Percentiles rank a stretch among this genome's conserved stretches.
These are phyloP conservation scores for Cremastinae sp. DNA, from an alignment of 2,888 invertebrate genomes.

Conservation along the genomic window DNA sequence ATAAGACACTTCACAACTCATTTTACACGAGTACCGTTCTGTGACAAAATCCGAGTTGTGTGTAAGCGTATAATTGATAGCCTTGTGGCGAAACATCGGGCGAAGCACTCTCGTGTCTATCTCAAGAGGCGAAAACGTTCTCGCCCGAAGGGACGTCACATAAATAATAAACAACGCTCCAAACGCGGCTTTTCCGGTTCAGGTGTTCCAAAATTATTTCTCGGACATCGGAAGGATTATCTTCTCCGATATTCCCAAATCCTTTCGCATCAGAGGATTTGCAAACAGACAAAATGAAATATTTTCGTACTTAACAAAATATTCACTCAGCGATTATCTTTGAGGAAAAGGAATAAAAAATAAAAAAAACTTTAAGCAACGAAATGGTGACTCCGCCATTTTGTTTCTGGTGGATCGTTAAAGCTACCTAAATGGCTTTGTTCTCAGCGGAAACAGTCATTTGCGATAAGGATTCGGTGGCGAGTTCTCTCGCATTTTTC, in stretches of 20 bases:
- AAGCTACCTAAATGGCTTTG: conserved; percentile 75
- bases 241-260: conserved; percentile 18
- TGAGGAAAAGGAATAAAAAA: conserved; percentile 9
- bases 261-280: background rate
- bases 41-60: conserved; percentile 61
- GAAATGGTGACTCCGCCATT: background rate
- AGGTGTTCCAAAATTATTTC: conserved; percentile 42
- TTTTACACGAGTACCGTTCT: no score
- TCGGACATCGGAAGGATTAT: conserved; percentile 17
- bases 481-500: conserved; percentile 64
- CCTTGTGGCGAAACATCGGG: conserved; percentile 60
- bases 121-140: background rate
- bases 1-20: conserved; percentile 32
- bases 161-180: no score
- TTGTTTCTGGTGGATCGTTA: conserved; percentile 67
- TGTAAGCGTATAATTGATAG: conserved; percentile 73
- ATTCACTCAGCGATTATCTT: no score
- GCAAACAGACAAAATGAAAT: no score
- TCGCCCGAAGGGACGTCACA: no score
- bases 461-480: conserved; percentile 77
- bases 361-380: conserved; percentile 8
- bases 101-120: conserved; percentile 55
- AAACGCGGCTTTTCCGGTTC: conserved; percentile 34
- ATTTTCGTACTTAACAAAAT: no score
- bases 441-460: conserved; percentile 77